Evolutionary conservation across 2,888 invertebrate genomes (phyloP).

Genomic region (Phortica okadai): DNA sequence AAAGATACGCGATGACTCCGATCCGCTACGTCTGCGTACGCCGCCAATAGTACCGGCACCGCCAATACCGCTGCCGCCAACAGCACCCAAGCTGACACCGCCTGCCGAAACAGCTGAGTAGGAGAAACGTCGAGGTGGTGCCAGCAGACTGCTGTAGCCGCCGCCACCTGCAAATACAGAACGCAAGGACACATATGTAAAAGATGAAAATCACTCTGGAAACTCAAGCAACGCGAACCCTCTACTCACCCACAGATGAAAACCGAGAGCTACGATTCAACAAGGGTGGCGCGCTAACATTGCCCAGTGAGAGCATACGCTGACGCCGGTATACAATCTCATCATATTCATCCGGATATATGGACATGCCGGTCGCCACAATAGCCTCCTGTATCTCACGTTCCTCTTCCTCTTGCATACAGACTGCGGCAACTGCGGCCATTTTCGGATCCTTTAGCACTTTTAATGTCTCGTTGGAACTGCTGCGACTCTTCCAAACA

Average conservation of each 20-base stretch:
- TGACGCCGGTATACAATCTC: slow-evolving; percentile 78
- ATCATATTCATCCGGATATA: slow-evolving; percentile 77
- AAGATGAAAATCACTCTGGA: background rate
- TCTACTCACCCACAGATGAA: slow-evolving; percentile 78
- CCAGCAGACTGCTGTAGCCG: slow-evolving; percentile 84
- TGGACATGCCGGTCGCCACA: slow-evolving; percentile 81
- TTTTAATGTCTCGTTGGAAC: slow-evolving; percentile 84
- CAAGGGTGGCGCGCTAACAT: slow-evolving; percentile 80
- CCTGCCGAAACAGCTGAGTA: slow-evolving; percentile 74
- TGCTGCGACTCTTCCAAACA: slow-evolving; percentile 91
- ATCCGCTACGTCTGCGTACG: slow-evolving; percentile 81
- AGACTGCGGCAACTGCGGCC: slow-evolving; percentile 87
- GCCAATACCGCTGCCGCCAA: slow-evolving; percentile 70
- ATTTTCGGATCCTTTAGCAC: slow-evolving; percentile 87
- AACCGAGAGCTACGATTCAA: slow-evolving; percentile 78
- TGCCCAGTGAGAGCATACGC: slow-evolving; percentile 82
- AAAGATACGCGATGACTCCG: slow-evolving; percentile 78
- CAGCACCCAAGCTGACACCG: slow-evolving; percentile 61
- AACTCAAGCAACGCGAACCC: background rate
- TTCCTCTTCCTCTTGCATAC: slow-evolving; percentile 85
- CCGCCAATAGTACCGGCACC: slow-evolving; percentile 55
- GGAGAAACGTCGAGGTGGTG: slow-evolving; percentile 82
- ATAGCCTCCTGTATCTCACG: slow-evolving; percentile 85
- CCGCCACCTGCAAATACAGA: slow-evolving; percentile 77
- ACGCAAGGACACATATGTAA: background rate